Conservation (phyloP, 2,888 invertebrate genomes). For the Ectropis crepuscularia region DNA sequence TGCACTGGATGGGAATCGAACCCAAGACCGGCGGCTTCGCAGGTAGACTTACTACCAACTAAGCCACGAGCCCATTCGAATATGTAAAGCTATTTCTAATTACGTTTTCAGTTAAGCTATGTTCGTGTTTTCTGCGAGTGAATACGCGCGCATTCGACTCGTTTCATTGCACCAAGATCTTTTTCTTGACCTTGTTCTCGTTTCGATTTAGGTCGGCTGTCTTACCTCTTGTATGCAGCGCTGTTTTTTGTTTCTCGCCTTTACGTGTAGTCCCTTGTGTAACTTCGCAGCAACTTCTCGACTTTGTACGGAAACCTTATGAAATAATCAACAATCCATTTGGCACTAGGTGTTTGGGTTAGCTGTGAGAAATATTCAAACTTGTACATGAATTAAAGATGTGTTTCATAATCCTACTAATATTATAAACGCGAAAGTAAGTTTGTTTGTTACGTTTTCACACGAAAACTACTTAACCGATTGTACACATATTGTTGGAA, state of each 20-base stretch:
- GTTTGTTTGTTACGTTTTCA: too few relatives aligned
- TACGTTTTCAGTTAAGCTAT: background rate
- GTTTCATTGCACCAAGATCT: constrained; percentile 43
- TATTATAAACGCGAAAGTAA: too few relatives aligned
- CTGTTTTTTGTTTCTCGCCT: constrained; percentile 29
- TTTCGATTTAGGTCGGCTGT: constrained; percentile 42
- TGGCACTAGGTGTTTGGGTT: background rate
- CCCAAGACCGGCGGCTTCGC: too few relatives aligned
- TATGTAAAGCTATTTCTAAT: constrained; percentile 10
- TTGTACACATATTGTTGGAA: too few relatives aligned
- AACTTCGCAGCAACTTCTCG: constrained; percentile 8
- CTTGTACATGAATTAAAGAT: too few relatives aligned
- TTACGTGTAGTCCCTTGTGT: constrained; percentile 20
- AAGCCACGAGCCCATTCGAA: too few relatives aligned
- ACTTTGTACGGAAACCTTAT: background rate
- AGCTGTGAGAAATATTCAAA: background rate
- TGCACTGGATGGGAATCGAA: too few relatives aligned
- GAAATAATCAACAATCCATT: background rate
- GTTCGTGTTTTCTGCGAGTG: background rate
- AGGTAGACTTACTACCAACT: too few relatives aligned
- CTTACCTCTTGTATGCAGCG: constrained; percentile 32
- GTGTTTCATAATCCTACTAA: too few relatives aligned
- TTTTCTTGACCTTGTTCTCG: constrained; percentile 42
- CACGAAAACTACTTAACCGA: too few relatives aligned
- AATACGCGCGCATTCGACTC: constrained; percentile 33